Base-by-base conservation (phyloP, 2,797 vertebrate species). In the Gymnocypris eckloni region DNA sequence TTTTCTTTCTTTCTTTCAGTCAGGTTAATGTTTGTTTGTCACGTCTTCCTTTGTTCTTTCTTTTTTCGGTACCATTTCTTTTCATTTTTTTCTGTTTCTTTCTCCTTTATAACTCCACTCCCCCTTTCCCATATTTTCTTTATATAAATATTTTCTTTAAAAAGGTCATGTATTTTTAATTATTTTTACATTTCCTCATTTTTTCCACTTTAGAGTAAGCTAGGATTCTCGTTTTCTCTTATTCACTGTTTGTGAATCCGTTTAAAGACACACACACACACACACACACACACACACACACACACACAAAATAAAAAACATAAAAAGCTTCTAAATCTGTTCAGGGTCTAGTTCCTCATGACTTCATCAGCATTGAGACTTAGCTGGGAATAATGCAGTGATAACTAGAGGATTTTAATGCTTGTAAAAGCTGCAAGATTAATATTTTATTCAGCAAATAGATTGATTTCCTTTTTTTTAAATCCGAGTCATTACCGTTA, bases 381-480 rank as follows among this genome's bases (percentile, higher is more conserved):
- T 73, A 25, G n/a, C 69, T 72, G 25, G 28, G 18, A 48, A 48
- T 64, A 73, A 48, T 64, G 39, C 59, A 48, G 59, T 66, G 28
- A 64, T 66, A 25, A 28, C 56, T 45, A 20, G 39, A 79, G 61
- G 18, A 61, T 48, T 64, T 81, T 48, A 45, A 75, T 80, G 18
- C 66, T 64, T 16, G 37, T 48, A 50, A 22, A 64, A 73, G 11
- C 48, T 81, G 15, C 50, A 48, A 28, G 41, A 81, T 81, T 67
- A 41, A 43, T 0, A 61, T 72, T 72, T 82, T 45, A 61, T 82
- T 82, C 50, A 43, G 15, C 22, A 82, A 82, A 71, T 71, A 71
- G 13, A 52, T 70, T 56, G 54, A 41, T 70, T 69, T 52, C 13
- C 10, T 1, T 37, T 41, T 71, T 69, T 5, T 43, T 5, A 39